phyloP scores from a whole-genome alignment of 2,888 invertebrate genomes.

The Neoitamus cyanurus region DNA sequence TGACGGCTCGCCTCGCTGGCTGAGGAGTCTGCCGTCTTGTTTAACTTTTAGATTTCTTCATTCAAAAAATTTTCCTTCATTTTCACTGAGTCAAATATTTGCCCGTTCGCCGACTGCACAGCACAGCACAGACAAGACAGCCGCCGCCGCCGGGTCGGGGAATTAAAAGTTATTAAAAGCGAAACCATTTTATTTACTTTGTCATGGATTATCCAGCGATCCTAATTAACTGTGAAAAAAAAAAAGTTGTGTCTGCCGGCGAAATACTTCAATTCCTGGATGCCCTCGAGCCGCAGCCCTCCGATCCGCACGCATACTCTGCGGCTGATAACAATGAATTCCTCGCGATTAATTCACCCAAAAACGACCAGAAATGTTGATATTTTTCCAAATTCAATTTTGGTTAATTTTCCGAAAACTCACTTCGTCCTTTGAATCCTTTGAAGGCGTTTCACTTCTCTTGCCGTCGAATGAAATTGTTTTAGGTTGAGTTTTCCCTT shows the following conservation, averaged over 20 bases:
- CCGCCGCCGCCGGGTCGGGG: constrained; percentile 17
- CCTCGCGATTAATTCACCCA: not conserved
- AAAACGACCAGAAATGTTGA: constrained; percentile 19
- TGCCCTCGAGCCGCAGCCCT: not conserved
- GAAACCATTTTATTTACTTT: constrained; percentile 45
- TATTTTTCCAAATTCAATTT: constrained; percentile 23
- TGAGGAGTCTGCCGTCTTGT: not conserved
- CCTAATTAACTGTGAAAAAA: constrained; percentile 46
- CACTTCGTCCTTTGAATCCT: not conserved
- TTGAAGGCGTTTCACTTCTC: not conserved
- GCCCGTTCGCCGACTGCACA: not conserved
- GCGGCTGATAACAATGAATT: constrained; percentile 34
- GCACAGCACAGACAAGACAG: constrained; percentile 11
- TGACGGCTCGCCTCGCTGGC: not conserved
- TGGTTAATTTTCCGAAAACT: constrained; percentile 38
- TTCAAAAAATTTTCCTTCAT: constrained; percentile 42
- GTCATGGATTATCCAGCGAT: constrained; percentile 44
- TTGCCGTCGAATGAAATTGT: not conserved
- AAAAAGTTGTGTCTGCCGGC: not conserved
- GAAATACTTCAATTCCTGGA: not conserved
- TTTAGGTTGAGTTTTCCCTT: not conserved
- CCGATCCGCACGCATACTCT: not conserved
- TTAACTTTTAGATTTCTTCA: constrained; percentile 45
- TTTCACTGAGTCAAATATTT: constrained; percentile 43
- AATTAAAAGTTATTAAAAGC: constrained; percentile 46